These are phyloP conservation scores for Henricia sp. DNA, from an alignment of 53 echinoderm and acorn worm genomes.

Conservation along the genomic window DNA sequence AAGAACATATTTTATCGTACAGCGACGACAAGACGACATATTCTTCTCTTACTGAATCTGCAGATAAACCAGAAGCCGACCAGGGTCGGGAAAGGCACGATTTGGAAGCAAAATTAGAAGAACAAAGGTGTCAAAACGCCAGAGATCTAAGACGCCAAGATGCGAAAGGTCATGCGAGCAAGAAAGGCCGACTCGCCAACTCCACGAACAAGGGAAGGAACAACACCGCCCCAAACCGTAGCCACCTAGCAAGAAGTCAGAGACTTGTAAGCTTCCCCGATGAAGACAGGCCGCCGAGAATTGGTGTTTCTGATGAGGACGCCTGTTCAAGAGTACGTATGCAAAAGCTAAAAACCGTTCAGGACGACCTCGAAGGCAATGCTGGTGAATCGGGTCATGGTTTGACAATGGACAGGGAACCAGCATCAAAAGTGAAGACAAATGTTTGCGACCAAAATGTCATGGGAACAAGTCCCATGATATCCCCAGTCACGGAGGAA, in stretches of 20 bases:
- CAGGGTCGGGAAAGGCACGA: background rate
- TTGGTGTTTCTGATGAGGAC: background rate
- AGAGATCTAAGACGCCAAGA: background rate
- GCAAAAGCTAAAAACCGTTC: slow-evolving; percentile 1
- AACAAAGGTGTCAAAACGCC: background rate
- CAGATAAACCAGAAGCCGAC: slow-evolving; percentile 32
- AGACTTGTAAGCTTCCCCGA: background rate
- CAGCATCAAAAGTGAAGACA: background rate
- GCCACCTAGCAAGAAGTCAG: background rate
- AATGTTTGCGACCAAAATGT: background rate
- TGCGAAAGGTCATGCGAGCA: background rate
- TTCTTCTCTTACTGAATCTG: background rate
- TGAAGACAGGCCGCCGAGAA: background rate
- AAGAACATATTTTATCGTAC: no score
- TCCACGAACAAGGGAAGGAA: no score
- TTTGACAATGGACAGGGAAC: background rate
- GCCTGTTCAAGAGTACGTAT: background rate
- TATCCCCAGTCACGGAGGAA: no score
- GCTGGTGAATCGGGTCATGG: background rate
- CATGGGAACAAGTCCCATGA: no score
- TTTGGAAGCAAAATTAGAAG: background rate
- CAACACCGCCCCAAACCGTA: background rate
- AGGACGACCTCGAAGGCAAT: background rate
- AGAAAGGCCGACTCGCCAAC: background rate
- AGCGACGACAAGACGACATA: background rate